A percentile compares a stretch with the other conserved stretches of the same genome.
These are phyloP conservation scores for Dasypolia templi DNA, from an alignment of 2,888 invertebrate genomes.

Conservation along the genomic window DNA sequence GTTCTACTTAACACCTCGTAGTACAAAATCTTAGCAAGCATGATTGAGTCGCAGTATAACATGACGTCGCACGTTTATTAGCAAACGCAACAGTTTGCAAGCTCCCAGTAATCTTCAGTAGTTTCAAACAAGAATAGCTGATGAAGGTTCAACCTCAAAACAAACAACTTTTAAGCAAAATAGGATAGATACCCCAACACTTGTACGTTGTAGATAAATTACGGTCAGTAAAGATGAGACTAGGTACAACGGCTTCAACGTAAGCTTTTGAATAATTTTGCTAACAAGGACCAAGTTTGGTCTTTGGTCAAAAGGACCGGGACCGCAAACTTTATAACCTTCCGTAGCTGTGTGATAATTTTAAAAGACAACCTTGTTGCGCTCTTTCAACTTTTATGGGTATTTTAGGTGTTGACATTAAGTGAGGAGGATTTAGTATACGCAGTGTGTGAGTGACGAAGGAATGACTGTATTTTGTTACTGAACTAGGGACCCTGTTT, in stretches of 20 bases:
- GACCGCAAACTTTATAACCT: constrained; percentile 49
- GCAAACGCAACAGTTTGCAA: constrained; percentile 67
- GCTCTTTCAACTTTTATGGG: constrained; percentile 16
- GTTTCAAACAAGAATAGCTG: constrained; percentile 63
- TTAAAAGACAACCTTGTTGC: constrained; percentile 40
- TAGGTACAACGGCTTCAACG: constrained; percentile 44
- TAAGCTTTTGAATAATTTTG: constrained; percentile 70
- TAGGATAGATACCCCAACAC: constrained; percentile 60
- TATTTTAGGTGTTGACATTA: constrained; percentile 16
- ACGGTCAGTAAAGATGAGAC: constrained; percentile 66
- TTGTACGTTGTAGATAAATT: constrained; percentile 62
- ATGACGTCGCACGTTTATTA: constrained; percentile 22
- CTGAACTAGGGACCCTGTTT: neutral
- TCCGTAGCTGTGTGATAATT: constrained; percentile 46
- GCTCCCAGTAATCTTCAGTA: constrained; percentile 59
- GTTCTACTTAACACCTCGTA: neutral
- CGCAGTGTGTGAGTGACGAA: neutral
- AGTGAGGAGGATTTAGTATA: constrained; percentile 27
- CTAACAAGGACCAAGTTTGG: constrained; percentile 31
- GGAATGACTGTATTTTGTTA: neutral
- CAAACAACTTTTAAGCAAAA: constrained; percentile 64
- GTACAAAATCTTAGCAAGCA: constrained; percentile 20
- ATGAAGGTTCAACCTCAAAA: constrained; percentile 51
- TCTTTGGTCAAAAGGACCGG: constrained; percentile 32
- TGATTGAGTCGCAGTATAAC: constrained; percentile 4